Evolutionary conservation across 2,113 vertebrate species (phyloP), one percentile per base, ranked within the genome.

Genomic region (Cyprinodon tularosa): DNA sequence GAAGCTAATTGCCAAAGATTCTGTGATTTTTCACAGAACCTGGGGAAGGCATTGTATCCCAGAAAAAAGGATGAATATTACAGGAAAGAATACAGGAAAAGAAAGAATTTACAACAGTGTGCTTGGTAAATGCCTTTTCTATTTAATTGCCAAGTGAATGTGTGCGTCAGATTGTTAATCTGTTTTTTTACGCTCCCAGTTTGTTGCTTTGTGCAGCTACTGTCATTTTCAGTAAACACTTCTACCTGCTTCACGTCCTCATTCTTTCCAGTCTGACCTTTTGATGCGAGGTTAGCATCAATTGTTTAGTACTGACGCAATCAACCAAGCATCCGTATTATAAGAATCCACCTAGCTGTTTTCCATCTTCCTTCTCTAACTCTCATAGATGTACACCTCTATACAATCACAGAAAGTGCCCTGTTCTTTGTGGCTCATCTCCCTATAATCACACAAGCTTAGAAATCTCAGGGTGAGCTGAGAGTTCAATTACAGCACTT

Each of bases 1-100:
- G 76, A 65, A 84, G 78, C 77, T 87, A 88, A 92, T 90, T 86
- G 84, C 77, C 65, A 72, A 39, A 78, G 80, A 84, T 63, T 71
- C 66, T 69, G 66, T 57, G 64, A 11, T 48, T 29, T 75, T 82
- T 83, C 77, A 66, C 66, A 78, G 48, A 83, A 63, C 83, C 80
- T 65, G 9, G 38, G 72, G 13, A 2, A 64, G 76, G 69, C 64
- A 67, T 74, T 22, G 59, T 61, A 60, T n/a, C 47, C 64, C 29
- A 65, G 36, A 72, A 53, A 71, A 29, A 40, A 68, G 84, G 36
- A 82, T 45, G 64, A 59, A 39, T 45, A 12, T 20, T 36, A 45
- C 11, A 17, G 73, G 15, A 36, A 12, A 74, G 17, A 47, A 59
- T 36, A n/a, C 65, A 79, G 17, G 3, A n/a, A 12, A 50, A 12